Percentiles rank a stretch among this genome's conserved stretches.
Conservation (phyloP, 2,888 invertebrate genomes). For the Xestia ashworthii region DNA sequence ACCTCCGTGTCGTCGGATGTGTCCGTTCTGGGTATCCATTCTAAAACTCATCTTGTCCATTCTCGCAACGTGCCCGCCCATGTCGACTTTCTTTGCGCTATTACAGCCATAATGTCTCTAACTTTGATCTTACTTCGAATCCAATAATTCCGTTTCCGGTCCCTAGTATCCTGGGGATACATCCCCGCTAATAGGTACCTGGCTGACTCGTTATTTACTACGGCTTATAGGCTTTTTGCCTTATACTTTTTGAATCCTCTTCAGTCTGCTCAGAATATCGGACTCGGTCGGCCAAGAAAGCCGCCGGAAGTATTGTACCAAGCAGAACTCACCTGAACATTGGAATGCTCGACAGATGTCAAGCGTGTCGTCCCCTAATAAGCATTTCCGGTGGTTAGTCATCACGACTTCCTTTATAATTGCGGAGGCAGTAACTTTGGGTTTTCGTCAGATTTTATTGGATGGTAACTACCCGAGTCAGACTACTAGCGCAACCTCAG, state of each 20-base stretch:
- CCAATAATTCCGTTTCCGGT: too few species aligned
- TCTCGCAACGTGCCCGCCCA: too few species aligned
- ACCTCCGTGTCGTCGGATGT: too few species aligned
- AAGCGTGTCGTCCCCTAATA: constrained; percentile 55
- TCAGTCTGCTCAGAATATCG: background rate
- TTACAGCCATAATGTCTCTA: too few species aligned
- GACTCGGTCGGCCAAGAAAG: constrained; percentile 17
- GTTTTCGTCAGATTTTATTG: background rate
- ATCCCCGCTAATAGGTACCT: background rate
- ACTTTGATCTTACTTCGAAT: too few species aligned
- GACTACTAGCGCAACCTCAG: background rate
- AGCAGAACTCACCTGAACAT: constrained; percentile 46
- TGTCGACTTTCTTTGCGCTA: too few species aligned
- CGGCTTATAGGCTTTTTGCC: background rate
- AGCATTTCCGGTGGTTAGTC: constrained; percentile 54
- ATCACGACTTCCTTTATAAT: constrained; percentile 45
- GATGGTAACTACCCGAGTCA: background rate
- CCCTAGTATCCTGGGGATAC: too few species aligned
- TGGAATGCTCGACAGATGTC: constrained; percentile 58
- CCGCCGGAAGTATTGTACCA: background rate
- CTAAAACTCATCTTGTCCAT: too few species aligned
- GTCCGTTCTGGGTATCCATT: too few species aligned
- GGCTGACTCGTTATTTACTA: background rate
- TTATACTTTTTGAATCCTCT: background rate
- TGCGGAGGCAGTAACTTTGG: constrained; percentile 23